Conservation (phyloP, 2,888 invertebrate species). For the Cantharis rustica region DNA sequence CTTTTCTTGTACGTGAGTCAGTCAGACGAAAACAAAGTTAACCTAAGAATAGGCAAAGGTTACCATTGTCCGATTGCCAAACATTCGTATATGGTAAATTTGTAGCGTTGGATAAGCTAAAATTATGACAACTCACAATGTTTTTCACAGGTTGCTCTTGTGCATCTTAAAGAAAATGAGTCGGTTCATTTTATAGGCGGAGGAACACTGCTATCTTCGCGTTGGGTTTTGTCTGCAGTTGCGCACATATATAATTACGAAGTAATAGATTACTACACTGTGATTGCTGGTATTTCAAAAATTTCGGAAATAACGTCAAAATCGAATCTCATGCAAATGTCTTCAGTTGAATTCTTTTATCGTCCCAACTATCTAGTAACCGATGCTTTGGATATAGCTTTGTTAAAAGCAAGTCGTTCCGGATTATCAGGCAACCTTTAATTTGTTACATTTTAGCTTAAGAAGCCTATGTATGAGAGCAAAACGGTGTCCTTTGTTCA, state of each 20-base stretch:
- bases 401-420: background rate
- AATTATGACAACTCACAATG: background rate
- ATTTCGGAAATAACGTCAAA: background rate
- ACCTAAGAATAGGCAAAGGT: background rate
- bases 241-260: background rate
- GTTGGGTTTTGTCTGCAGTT: background rate
- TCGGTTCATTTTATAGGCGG: background rate
- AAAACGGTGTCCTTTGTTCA: background rate
- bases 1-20: background rate
- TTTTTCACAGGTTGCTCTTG: background rate
- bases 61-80: background rate
- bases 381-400: background rate
- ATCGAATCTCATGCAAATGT: background rate
- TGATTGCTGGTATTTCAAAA: background rate
- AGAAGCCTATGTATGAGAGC: background rate
- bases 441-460: background rate
- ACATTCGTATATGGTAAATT: background rate
- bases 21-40: background rate
- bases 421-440: background rate
- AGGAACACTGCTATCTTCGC: background rate
- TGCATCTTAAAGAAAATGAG: background rate
- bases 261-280: accelerated
- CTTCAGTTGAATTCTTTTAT: background rate
- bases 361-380: background rate
- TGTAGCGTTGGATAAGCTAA: background rate